phyloP scores from a whole-genome alignment of 2,888 invertebrate species.

The Cancer borealis region DNA sequence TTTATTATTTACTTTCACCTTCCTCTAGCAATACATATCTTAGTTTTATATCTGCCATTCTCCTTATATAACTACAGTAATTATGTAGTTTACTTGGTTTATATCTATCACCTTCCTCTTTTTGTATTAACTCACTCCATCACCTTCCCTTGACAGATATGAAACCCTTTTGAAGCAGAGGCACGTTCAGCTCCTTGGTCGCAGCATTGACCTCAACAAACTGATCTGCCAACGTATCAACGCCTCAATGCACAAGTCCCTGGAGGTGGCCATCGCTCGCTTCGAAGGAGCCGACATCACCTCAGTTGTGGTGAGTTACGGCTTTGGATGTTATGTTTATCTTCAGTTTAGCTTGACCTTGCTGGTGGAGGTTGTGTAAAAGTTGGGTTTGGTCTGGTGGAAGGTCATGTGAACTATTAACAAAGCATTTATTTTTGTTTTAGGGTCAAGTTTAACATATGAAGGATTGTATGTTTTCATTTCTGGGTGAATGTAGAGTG shows the following conservation, averaged over 20 bases:
- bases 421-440: no score
- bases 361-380: no score
- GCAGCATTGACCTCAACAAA: slow-evolving; percentile 96
- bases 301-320: slow-evolving; percentile 89
- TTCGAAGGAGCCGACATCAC: slow-evolving; percentile 98
- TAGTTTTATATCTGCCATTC: neutral
- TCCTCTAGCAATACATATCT: no score
- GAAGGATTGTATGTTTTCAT: no score
- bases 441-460: no score
- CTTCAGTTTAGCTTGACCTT: neutral
- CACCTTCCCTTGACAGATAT: slow-evolving; percentile 86
- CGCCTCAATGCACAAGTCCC: slow-evolving; percentile 95
- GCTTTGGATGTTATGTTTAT: neutral
- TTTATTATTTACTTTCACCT: no score
- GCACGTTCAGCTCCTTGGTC: slow-evolving; percentile 95
- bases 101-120: neutral
- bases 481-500: no score
- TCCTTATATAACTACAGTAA: neutral
- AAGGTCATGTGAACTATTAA: no score
- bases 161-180: slow-evolving; percentile 96
- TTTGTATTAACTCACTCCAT: neutral
- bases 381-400: no score
- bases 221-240: slow-evolving; percentile 96
- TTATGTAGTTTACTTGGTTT: neutral
- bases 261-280: slow-evolving; percentile 96